Evolutionary conservation across 92 coral and sea anemone species (phyloP), one percentile per base, ranked within the genome.

Genomic region (Ricordea florida): DNA sequence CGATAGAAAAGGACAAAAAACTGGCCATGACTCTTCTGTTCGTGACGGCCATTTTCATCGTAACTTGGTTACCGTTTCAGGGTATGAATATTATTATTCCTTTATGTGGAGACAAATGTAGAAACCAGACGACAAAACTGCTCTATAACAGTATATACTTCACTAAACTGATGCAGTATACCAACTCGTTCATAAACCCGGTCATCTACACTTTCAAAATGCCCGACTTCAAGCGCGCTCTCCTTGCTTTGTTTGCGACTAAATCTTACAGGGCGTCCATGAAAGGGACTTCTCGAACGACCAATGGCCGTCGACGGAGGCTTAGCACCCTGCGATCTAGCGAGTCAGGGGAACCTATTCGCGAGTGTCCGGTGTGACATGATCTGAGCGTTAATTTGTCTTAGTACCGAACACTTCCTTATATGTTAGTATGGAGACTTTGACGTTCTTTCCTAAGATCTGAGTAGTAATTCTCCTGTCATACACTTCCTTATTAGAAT

Each of bases 51-150:
- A 78, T 91, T 23, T 91, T 86, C 36, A 66, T 91, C 32, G 33
- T 91, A 29, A 87, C 90, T 5, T 91, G 97, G 97, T 29, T 83
- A 4, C 97, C 97, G 31, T 79, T 91, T 59, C 87, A 91, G 21
- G 47, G 45, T 0, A 43, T 91, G 10, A 91, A 91, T 30, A 51
- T 81, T 24, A 45, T 59, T 3, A 21, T 25, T 60, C 20, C 66
- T 9, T 13, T 3, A 20, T 47, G 44, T 31, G 74, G 88, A 29
- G 15, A 15, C 2, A 21, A 51, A 11, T 6, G 8, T 14, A 16
- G 31, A 31, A n/a, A 2, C 25, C 43, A 47, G 21, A 16, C 44
- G 24, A 56, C 55, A 11, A 30, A 38, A 9, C 38, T 86, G 3
- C 29, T 72, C 4, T 60, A 30, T 42, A 69, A 41, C 40, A 15